Percentiles rank a stretch among this genome's conserved stretches.
Conservation (phyloP, 2,797 vertebrate genomes). For the Carcharodon carcharias region DNA sequence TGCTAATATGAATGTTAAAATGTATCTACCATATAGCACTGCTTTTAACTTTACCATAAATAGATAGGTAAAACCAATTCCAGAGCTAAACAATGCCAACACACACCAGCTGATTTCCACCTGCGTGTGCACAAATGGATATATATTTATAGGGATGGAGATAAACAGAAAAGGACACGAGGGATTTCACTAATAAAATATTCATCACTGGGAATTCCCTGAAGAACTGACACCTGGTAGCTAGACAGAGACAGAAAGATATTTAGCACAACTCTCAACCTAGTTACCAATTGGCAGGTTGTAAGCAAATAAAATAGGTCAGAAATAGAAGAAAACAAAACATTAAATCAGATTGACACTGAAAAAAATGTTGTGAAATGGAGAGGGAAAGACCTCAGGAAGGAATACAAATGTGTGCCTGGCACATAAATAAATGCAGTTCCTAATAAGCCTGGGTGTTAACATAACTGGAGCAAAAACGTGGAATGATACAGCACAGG, state of each 20-base stretch:
- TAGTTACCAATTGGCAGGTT: neutral
- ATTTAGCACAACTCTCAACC: neutral
- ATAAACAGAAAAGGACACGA: neutral
- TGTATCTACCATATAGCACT: neutral
- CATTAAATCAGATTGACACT: neutral
- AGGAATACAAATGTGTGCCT: neutral
- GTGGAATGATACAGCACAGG: neutral
- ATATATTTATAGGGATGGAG: neutral
- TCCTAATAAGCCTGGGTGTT: neutral
- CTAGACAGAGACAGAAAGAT: neutral
- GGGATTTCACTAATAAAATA: neutral
- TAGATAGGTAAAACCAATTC: neutral
- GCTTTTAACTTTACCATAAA: neutral
- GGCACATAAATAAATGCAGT: neutral
- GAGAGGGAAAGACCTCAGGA: neutral
- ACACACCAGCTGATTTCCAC: neutral
- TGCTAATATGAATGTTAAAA: neutral
- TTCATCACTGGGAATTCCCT: neutral
- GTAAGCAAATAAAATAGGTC: neutral
- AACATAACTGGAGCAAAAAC: neutral
- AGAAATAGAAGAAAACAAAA: neutral
- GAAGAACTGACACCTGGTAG: neutral
- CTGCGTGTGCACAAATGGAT: neutral
- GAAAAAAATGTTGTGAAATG: neutral
- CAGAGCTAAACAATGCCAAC: neutral